A percentile compares a stretch with the other conserved stretches of the same genome.
Evolutionary conservation across 2,888 invertebrate species (phyloP).

Genomic region (Rhingia rostrata): DNA sequence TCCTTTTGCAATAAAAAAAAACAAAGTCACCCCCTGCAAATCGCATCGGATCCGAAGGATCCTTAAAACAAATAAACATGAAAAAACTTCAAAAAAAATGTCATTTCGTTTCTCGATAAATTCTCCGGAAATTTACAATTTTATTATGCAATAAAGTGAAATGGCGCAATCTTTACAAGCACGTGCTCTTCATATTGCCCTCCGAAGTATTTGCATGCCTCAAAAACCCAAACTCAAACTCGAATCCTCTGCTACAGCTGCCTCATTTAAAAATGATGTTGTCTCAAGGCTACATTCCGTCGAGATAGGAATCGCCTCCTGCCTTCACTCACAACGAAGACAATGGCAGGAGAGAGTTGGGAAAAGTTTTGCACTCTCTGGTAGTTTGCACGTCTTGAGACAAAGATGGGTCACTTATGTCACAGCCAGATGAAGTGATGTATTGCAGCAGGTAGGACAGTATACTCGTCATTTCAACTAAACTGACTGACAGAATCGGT

Average conservation of each 20-base stretch:
- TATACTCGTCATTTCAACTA: background rate
- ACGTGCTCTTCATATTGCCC: constrained; percentile 33
- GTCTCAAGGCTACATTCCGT: constrained; percentile 55
- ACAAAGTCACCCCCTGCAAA: constrained; percentile 9
- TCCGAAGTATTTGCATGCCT: background rate
- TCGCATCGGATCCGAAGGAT: constrained; percentile 13
- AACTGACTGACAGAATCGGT: constrained; percentile 36
- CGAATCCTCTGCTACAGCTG: background rate
- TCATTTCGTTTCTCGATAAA: constrained; percentile 53
- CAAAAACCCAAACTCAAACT: background rate
- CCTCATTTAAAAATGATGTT: constrained; percentile 54
- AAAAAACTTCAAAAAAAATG: constrained; percentile 8
- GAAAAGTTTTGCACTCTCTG: constrained; percentile 38
- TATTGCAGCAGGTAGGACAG: constrained; percentile 42
- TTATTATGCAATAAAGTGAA: constrained; percentile 71
- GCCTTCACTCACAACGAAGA: constrained; percentile 26
- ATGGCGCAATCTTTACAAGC: constrained; percentile 63
- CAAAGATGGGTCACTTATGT: constrained; percentile 68
- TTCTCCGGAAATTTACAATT: constrained; percentile 60
- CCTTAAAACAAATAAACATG: constrained; percentile 18
- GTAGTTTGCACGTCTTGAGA: constrained; percentile 54
- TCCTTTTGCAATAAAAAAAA: constrained; percentile 31
- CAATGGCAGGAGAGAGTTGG: constrained; percentile 29
- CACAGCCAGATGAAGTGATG: constrained; percentile 65
- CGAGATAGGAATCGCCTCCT: constrained; percentile 33